phyloP scores from a whole-genome alignment of 2,797 vertebrate species.

The Pipistrellus nathusii region DNA sequence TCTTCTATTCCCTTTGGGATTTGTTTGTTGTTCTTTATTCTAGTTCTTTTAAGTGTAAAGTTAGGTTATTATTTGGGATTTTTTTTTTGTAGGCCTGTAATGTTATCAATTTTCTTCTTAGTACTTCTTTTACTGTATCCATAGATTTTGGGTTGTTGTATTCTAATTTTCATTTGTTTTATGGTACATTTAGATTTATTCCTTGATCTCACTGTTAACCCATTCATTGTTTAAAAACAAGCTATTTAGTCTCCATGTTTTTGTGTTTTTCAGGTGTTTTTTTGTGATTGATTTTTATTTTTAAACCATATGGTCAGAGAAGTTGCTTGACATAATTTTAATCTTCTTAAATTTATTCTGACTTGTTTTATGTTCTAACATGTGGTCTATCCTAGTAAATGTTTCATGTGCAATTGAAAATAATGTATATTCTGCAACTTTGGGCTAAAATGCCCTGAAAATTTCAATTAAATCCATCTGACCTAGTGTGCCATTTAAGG shows the following conservation, averaged over 20 bases:
- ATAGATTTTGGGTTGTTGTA: not conserved
- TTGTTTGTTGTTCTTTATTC: not conserved
- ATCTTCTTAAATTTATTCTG: not conserved
- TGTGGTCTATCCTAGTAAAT: not conserved
- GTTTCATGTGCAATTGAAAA: not conserved
- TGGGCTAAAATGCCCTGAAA: not conserved
- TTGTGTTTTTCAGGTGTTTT: not conserved
- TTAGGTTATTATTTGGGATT: not conserved
- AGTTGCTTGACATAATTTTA: not conserved
- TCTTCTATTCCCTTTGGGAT: not conserved
- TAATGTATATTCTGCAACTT: not conserved
- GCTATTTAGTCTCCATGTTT: not conserved
- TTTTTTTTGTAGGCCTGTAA: not conserved
- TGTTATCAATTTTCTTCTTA: not conserved
- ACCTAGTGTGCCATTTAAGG: not conserved
- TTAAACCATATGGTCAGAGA: not conserved
- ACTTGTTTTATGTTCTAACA: not conserved
- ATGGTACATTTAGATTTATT: not conserved
- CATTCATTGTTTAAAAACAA: not conserved
- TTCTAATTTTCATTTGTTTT: not conserved
- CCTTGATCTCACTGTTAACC: not conserved
- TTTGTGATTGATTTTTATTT: not conserved
- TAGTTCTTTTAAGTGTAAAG: not conserved
- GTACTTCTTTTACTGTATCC: not conserved
- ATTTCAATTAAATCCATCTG: not conserved